A percentile compares a stretch with the other conserved stretches of the same genome.
phyloP scores from a whole-genome alignment of 2,797 vertebrate species.

The Apogon hyalosoma region DNA sequence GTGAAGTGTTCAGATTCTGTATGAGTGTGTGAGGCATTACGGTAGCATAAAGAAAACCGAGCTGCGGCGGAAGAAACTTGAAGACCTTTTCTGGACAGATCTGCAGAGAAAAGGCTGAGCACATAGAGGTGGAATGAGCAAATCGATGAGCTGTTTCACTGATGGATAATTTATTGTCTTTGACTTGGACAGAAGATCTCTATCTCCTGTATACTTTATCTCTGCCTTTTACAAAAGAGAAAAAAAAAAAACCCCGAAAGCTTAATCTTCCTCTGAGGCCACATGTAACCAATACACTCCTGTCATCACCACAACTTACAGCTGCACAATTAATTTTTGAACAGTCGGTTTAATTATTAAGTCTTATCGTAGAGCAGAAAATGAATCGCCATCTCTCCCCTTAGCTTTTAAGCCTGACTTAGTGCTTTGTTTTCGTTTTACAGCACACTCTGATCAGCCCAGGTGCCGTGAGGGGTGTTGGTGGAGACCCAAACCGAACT shows the following conservation, averaged over 20 bases:
- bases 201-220: background rate
- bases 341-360: too few relatives aligned
- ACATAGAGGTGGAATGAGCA: conserved; percentile 20
- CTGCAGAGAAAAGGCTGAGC: conserved; percentile 3
- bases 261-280: too few relatives aligned
- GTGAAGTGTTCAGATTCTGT: conserved; percentile 10
- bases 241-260: background rate
- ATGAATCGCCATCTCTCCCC: too few relatives aligned
- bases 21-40: background rate
- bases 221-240: background rate
- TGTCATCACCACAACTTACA: too few relatives aligned
- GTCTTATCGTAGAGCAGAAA: too few relatives aligned
- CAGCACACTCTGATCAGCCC: too few relatives aligned
- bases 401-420: too few relatives aligned
- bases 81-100: background rate
- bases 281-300: too few relatives aligned
- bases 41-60: conserved; percentile 1
- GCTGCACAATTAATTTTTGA: too few relatives aligned
- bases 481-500: too few relatives aligned
- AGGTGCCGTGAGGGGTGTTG: too few relatives aligned
- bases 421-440: too few relatives aligned
- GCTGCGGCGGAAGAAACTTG: background rate
- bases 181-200: background rate
- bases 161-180: conserved; percentile 34
- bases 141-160: conserved; percentile 23